A percentile compares a stretch with the other conserved stretches of the same genome.
phyloP scores from a whole-genome alignment of 2,888 invertebrate genomes.

The Erannis defoliaria region DNA sequence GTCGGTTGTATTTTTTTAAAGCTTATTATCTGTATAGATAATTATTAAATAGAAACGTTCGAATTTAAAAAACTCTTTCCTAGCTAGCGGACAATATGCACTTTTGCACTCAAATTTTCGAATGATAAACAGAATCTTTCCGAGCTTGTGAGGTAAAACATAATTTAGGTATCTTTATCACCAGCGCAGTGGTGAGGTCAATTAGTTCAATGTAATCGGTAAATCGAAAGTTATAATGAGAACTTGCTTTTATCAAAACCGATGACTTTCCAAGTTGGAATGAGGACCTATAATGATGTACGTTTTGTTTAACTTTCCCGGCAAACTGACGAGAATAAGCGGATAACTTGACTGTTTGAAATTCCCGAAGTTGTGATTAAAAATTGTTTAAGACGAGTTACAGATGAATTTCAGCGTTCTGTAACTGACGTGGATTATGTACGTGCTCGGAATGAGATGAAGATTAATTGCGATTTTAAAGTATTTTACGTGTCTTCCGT shows the following conservation, averaged over 20 bases:
- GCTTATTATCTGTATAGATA: too few relatives aligned
- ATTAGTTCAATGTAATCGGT: too few relatives aligned
- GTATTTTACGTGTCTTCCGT: constrained; percentile 9
- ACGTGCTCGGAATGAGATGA: constrained; percentile 22
- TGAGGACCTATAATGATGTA: constrained; percentile 48
- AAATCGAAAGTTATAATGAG: background rate
- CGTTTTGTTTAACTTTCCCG: constrained; percentile 49
- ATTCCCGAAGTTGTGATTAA: constrained; percentile 47
- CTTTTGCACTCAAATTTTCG: too few relatives aligned
- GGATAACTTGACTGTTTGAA: constrained; percentile 41
- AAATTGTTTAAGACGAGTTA: constrained; percentile 40
- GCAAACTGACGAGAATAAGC: constrained; percentile 34
- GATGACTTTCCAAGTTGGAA: constrained; percentile 40
- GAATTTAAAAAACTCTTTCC: too few relatives aligned
- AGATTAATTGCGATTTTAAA: constrained; percentile 26
- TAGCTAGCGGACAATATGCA: too few relatives aligned
- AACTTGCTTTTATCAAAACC: constrained; percentile 35
- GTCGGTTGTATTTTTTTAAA: too few relatives aligned
- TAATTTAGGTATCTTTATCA: too few relatives aligned
- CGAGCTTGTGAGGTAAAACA: too few relatives aligned
- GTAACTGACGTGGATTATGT: constrained; percentile 29
- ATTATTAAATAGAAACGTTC: too few relatives aligned
- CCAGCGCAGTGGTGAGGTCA: too few relatives aligned
- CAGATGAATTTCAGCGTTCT: constrained; percentile 25
- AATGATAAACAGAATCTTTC: too few relatives aligned